Conservation (phyloP, 2,888 invertebrate species). For the Heteropelma amictum region DNA sequence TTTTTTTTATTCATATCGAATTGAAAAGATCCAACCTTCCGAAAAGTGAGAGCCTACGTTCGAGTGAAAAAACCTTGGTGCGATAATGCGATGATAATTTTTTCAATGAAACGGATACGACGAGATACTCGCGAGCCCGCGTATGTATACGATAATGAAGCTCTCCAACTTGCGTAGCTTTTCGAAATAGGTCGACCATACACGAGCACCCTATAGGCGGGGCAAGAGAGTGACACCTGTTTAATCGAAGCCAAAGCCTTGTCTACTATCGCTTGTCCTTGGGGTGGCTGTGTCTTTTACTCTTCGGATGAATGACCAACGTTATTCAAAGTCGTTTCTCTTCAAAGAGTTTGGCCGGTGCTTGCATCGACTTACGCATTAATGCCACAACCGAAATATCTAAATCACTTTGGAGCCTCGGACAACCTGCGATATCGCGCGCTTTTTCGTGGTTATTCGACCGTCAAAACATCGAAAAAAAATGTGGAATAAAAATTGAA, state of each 20-base stretch:
- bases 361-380: background rate
- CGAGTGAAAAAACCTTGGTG: too few relatives aligned
- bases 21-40: too few relatives aligned
- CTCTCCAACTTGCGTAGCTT: slow-evolving; percentile 60
- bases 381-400: background rate
- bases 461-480: background rate
- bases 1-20: too few relatives aligned
- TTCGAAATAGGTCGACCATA: slow-evolving; percentile 65
- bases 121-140: too few relatives aligned
- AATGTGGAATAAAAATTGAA: background rate
- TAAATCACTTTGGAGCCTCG: background rate
- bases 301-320: slow-evolving; percentile 1
- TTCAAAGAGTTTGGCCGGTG: background rate
- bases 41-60: too few relatives aligned
- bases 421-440: too few relatives aligned
- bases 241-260: slow-evolving; percentile 17
- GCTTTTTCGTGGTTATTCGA: too few relatives aligned
- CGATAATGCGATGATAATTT: too few relatives aligned
- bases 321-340: background rate
- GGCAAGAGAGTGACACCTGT: background rate
- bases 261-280: slow-evolving; percentile 19
- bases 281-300: slow-evolving; percentile 30
- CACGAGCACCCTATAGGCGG: slow-evolving; percentile 34
- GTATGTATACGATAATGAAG: background rate
- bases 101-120: too few relatives aligned